phyloP scores from a whole-genome alignment of 35 echinoderm and acorn worm genomes.

The Anneissia japonica region DNA sequence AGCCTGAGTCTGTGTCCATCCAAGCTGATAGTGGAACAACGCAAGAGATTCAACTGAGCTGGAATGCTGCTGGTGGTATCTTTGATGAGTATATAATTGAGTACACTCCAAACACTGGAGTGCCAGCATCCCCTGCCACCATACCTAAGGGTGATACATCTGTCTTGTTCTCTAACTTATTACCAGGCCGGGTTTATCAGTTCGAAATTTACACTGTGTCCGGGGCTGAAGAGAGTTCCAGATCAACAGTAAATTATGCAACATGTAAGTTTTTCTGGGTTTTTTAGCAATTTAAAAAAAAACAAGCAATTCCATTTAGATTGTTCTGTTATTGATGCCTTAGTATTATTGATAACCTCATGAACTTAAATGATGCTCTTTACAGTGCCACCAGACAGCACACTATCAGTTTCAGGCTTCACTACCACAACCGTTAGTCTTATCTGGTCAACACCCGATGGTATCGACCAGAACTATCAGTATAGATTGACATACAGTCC shows the following conservation, averaged over 20 bases:
- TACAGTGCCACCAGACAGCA: not conserved
- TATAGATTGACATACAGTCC: not conserved
- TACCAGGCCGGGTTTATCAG: constrained; percentile 33
- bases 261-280: not conserved
- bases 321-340: no score
- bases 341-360: no score
- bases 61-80: constrained; percentile 30
- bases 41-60: not conserved
- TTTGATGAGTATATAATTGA: constrained; percentile 39
- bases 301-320: no score
- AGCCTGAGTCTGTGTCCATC: constrained; percentile 9
- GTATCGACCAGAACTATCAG: not conserved
- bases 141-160: not conserved
- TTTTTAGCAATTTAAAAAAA: not conserved
- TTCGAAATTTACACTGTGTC: constrained; percentile 29
- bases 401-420: not conserved
- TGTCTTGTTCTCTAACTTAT: constrained; percentile 21
- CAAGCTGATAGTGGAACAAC: not conserved
- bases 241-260: not conserved
- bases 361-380: no score
- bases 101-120: constrained; percentile 30
- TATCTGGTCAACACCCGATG: not conserved
- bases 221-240: not conserved
- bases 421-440: not conserved
- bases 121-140: constrained; percentile 21